A percentile compares a stretch with the other conserved stretches of the same genome.
Conservation (phyloP, 2,888 invertebrate genomes). For the Galeopsomyia nigrocyanea region DNA sequence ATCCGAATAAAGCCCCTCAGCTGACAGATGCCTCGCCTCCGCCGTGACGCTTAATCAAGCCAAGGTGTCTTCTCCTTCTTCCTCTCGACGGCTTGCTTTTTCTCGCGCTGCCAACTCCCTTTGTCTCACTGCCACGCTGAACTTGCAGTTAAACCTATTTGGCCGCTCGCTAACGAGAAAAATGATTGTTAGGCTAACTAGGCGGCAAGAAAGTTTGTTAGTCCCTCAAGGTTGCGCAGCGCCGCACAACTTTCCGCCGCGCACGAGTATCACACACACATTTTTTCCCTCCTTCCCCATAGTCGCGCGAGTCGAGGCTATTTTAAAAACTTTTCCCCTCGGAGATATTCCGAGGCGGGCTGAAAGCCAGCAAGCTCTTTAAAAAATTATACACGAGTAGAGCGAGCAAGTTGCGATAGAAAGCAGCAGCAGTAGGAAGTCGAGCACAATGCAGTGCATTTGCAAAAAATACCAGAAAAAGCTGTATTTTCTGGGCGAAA, state of each 20-base stretch:
- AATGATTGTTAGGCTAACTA: conserved; percentile 17
- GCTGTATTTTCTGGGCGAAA: conserved; percentile 10
- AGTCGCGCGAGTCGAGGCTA: neutral
- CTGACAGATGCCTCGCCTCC: conserved; percentile 62
- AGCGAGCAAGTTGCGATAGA: neutral
- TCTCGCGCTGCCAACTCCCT: no score
- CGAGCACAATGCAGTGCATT: neutral
- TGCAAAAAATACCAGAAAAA: conserved; percentile 3
- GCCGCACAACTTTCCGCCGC: conserved; percentile 25
- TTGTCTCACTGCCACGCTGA: no score
- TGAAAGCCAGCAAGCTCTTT: no score
- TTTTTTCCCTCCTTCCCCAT: conserved; percentile 7
- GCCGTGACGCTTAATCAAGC: conserved; percentile 63
- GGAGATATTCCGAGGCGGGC: neutral
- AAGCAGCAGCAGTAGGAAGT: neutral
- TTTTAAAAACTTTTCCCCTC: no score
- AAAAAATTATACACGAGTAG: neutral
- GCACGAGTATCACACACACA: conserved; percentile 9
- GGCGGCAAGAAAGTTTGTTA: conserved; percentile 24
- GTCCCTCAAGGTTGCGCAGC: neutral
- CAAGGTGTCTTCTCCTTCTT: conserved; percentile 51
- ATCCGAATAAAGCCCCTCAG: conserved; percentile 57
- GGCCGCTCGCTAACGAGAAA: conserved; percentile 14
- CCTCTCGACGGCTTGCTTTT: no score
- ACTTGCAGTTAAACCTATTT: no score